Conservation (phyloP, 1,140 invertebrate genomes). For the Glossosoma conforme region DNA sequence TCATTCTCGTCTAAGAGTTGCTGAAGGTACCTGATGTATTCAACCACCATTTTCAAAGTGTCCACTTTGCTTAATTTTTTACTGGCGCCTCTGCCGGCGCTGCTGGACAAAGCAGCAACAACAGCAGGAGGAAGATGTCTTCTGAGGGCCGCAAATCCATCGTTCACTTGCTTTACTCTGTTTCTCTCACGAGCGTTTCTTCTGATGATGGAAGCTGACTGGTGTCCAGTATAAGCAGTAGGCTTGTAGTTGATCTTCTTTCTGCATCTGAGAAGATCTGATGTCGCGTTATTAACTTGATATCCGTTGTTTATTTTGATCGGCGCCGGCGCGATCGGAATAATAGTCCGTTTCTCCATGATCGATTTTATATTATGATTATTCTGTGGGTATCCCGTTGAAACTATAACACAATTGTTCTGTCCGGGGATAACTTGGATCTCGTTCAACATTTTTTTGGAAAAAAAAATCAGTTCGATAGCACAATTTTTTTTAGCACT, state of each 20-base stretch:
- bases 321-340: slow-evolving; percentile 52
- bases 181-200: slow-evolving; percentile 92
- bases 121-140: slow-evolving; percentile 80
- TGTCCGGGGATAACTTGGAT: slow-evolving; percentile 50
- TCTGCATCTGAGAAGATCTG: slow-evolving; percentile 55
- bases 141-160: slow-evolving; percentile 82
- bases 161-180: slow-evolving; percentile 93
- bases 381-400: slow-evolving; percentile 41
- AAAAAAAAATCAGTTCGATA: no score
- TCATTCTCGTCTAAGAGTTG: slow-evolving; percentile 70
- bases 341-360: slow-evolving; percentile 44
- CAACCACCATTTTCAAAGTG: slow-evolving; percentile 87
- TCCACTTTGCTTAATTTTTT: slow-evolving; percentile 96
- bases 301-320: slow-evolving; percentile 47
- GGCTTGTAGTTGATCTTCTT: slow-evolving; percentile 66
- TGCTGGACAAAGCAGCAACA: slow-evolving; percentile 63
- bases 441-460: slow-evolving; percentile 50
- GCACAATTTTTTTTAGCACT: neutral
- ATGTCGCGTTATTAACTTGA: slow-evolving; percentile 34
- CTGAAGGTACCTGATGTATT: slow-evolving; percentile 88
- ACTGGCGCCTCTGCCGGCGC: slow-evolving; percentile 61
- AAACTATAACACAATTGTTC: slow-evolving; percentile 54
- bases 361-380: slow-evolving; percentile 38
- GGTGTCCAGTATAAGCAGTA: slow-evolving; percentile 57
- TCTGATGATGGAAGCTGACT: slow-evolving; percentile 80